Conservation (phyloP, 1,140 invertebrate genomes). For the Orchestia grillus region DNA sequence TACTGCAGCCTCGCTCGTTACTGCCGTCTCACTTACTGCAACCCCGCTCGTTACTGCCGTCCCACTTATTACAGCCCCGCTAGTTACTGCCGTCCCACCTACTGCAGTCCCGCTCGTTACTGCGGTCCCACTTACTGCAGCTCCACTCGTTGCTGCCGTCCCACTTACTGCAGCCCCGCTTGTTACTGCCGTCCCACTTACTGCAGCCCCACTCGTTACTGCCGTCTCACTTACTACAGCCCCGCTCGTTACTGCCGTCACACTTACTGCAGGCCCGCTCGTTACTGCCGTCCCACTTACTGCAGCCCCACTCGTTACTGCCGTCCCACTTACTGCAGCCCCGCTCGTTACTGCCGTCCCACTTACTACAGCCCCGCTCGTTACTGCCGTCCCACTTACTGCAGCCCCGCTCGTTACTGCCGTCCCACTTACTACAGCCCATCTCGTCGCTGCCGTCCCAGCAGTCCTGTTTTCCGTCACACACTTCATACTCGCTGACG, state of each 20-base stretch:
- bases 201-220: background rate
- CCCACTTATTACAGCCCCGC: background rate
- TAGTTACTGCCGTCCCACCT: background rate
- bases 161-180: background rate
- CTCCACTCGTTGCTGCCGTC: background rate
- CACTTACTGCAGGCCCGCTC: background rate
- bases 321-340: background rate
- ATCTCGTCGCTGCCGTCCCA: constrained; percentile 91
- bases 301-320: background rate
- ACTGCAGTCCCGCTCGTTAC: background rate
- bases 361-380: background rate
- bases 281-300: background rate
- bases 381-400: constrained; percentile 9
- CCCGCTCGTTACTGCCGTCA: background rate
- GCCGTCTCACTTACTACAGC: background rate
- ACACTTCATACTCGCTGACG: constrained; percentile 94
- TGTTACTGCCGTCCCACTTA: background rate
- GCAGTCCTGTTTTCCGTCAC: constrained; percentile 95
- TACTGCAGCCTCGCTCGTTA: background rate
- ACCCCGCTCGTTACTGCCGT: background rate
- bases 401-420: background rate
- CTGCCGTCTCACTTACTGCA: background rate
- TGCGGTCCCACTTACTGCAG: background rate
- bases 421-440: background rate
- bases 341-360: background rate